Base-by-base conservation (phyloP, 1,140 invertebrate species). In the Drosophila ambigua region DNA sequence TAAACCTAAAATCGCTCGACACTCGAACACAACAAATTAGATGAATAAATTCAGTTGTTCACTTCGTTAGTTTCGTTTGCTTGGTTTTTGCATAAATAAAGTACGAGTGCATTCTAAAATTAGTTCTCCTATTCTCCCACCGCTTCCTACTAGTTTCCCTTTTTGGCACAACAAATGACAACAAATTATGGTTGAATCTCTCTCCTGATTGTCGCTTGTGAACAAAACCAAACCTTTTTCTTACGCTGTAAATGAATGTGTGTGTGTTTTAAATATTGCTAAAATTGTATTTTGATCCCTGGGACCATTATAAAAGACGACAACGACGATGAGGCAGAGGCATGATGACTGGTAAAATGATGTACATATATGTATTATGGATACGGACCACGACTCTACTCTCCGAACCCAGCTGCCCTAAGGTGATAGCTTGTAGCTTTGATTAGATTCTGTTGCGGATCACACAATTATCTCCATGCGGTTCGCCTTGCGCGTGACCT, bases 381-480 rank as follows among this genome's bases (percentile, higher is more conserved):
- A 74, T 73, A 62, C 35, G 73, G 57, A 73, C 52, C 50, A 15
- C 46, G 35, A 41, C 35, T 44, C 35, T 44, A 41, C 35, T 44
- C 35, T 44, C 43, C 51, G 58, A 50, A 53, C 35, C 41, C 24
- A 41, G 39, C 35, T 53, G 13, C 13, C 28, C 44, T 58, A 71
- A 60, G 48, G 55, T 69, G 28, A 53, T 35, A 55, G 31, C 50
- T 58, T 11, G 35, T 4, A 39, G 31, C 72, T 45, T 46, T 49
- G 43, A 73, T 54, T 48, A 64, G 52, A 52, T 64, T 49, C 49
- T 58, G 35, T 43, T 44, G 52, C 16, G 46, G 65, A 91, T 95
- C 94, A 96, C 92, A 96, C 94, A 88, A 95, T 93, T 79, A 97
- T 95, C 92, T 97, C 96, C 95, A 97, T 95, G 84, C 95, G 95